Evolutionary conservation across 2,888 invertebrate genomes (phyloP), one percentile per base, ranked within the genome.

Genomic region (Oscheius sp.): DNA sequence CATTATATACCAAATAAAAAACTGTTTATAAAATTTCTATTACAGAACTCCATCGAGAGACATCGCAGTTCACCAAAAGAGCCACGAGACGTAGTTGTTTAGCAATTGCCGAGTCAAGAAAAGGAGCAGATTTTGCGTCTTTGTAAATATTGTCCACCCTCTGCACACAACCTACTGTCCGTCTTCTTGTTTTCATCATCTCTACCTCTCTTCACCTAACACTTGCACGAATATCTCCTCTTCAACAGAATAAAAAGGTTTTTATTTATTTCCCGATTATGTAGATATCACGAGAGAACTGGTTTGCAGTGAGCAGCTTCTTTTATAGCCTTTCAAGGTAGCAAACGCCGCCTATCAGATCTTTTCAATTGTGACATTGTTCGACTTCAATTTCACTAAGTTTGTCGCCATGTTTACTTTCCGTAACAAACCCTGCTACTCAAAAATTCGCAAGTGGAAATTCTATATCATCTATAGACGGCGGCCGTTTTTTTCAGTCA

Each of bases 111-210:
- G 59, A 57, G 38, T 14, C 59, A 59, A 44, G 59, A 59, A 59
- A 59, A 59, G 59, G 59, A 41, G 30, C 59, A 41, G 59, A 59
- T 59, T 59, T 57, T 30, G 41, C 44, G 59, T 59, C 59, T 59
- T 44, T 44, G 59, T 59, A 41, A 59, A 59, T 59, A 59, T 41
- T 59, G 59, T 59, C 59, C 44, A 26, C 44, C 41, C 59, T 59
- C 26, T 44, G 59, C 59, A 59, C 59, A 59, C 59, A 59, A 47
- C 47, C 47, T 47, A 22, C 9, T 24, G 22, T 47, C 22, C 47
- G 2, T 30, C 54, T 33, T 32, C 54, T 54, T 54, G 54, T 54
- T 54, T 54, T 6, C 12, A 20, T 28, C 51, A n/a, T 30, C 32
- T 17, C 33, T 0, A 14, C 54, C 20, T 54, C 32, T 32, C 54